Percentiles rank a stretch among this genome's conserved stretches.
Conservation (phyloP, 92 coral and sea anemone species). For the Porites evermanni region DNA sequence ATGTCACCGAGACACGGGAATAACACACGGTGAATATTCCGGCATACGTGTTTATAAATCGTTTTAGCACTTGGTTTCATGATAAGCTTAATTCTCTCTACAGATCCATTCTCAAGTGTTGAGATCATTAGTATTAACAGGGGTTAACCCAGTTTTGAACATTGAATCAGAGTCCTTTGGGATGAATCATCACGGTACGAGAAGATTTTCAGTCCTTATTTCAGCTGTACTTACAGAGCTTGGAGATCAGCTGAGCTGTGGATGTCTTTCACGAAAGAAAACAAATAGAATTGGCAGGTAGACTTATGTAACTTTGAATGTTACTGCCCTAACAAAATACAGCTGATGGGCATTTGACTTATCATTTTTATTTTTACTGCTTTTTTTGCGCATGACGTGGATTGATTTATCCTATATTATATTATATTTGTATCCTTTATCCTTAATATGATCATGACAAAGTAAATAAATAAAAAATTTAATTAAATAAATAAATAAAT, state of each 20-base stretch:
- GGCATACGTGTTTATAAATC: too few relatives aligned
- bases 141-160: constrained; percentile 48
- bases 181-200: constrained; percentile 13
- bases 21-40: too few relatives aligned
- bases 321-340: too few relatives aligned
- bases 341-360: too few relatives aligned
- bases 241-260: constrained; percentile 56
- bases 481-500: too few relatives aligned
- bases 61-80: background rate
- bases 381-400: too few relatives aligned
- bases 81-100: background rate
- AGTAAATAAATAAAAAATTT: too few relatives aligned
- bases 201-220: constrained; percentile 21
- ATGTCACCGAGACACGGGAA: too few relatives aligned
- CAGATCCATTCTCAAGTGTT: constrained; percentile 58
- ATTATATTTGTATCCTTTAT: too few relatives aligned
- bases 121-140: constrained; percentile 63
- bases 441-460: too few relatives aligned
- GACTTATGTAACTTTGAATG: background rate
- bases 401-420: too few relatives aligned
- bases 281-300: background rate
- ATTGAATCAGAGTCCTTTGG: constrained; percentile 43
- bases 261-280: constrained; percentile 6
- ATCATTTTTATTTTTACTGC: too few relatives aligned
- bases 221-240: constrained; percentile 55